Evolutionary conservation across 2,113 vertebrate genomes (phyloP), one percentile per base, ranked within the genome.

Genomic region (Promerops cafer): DNA sequence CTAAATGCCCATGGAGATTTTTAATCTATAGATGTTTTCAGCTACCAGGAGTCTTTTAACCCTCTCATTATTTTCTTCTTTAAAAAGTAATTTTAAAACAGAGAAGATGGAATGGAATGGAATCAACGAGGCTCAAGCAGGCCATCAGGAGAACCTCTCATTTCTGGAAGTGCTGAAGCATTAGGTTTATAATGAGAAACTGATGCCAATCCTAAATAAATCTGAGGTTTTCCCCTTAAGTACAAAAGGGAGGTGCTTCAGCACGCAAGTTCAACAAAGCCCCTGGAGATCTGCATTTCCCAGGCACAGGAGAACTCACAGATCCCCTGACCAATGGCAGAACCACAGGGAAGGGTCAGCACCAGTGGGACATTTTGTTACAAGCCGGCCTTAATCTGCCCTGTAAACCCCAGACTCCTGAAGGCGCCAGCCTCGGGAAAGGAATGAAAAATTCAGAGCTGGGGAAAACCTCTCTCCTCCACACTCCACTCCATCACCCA

Each of bases 391-490:
- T 49, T 53, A 17, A 50, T 17, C 17, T 78, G 52, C 56, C 37
- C 14, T 4, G 9, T 0, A 3, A 87, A 54, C 2, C 16, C 42
- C 35, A 16, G 18, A 22, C 23, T 50, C 23, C 22, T 2, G 0
- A 28, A n/a, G 64, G 63, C 0, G 0, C 21, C 37, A 17, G 45
- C 50, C 56, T 59, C 6, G 2, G 39, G 30, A 83, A 56, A 69
- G 26, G 31, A 57, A 64, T 64, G 66, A 82, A n/a, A 47, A 63
- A 35, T 13, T 49, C 27, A 28, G 65, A 64, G 65, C 27, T n/a
- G 10, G 33, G 52, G 7, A 71, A 89, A 87, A 44, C 31, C 19
- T 79, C 39, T 59, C 1, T 0, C 31, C 50, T 53, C 37, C 31
- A 12, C 30, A 3, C 39, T 16, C 4, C 7, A 2, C 28, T 83